Conservation (phyloP, 2,113 vertebrate species). For the Mormyrus lacerda region DNA sequence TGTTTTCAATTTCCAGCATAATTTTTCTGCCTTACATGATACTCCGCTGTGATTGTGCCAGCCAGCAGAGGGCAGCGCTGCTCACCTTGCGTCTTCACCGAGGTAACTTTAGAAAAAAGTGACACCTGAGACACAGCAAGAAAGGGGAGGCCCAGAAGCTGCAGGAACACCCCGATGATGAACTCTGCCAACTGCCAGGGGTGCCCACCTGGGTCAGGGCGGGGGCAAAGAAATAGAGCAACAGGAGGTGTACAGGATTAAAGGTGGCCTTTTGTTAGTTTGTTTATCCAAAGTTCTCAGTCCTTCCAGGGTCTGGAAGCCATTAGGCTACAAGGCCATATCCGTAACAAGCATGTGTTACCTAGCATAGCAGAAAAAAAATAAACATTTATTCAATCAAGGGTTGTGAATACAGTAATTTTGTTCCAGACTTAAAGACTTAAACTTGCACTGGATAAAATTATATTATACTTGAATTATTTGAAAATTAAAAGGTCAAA, state of each 20-base stretch:
- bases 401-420: background rate
- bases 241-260: slow-evolving; percentile 23
- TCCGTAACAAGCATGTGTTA: background rate
- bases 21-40: background rate
- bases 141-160: slow-evolving; percentile 74
- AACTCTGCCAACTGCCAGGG: slow-evolving; percentile 60
- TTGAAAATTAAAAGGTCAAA: slow-evolving; percentile 4
- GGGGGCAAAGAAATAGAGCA: background rate
- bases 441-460: background rate
- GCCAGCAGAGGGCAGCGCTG: background rate
- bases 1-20: background rate
- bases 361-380: background rate
- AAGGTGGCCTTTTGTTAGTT: background rate
- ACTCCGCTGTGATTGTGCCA: background rate
- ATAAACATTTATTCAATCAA: background rate
- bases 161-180: slow-evolving; percentile 69
- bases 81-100: slow-evolving; percentile 72
- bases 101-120: slow-evolving; percentile 75
- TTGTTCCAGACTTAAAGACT: background rate
- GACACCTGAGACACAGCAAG: slow-evolving; percentile 75
- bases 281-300: background rate
- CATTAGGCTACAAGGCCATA: background rate
- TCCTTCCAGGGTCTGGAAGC: background rate
- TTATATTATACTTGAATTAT: background rate
- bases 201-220: slow-evolving; percentile 47